phyloP scores from a whole-genome alignment of 2,797 vertebrate genomes.

The Intellagama lesueurii region DNA sequence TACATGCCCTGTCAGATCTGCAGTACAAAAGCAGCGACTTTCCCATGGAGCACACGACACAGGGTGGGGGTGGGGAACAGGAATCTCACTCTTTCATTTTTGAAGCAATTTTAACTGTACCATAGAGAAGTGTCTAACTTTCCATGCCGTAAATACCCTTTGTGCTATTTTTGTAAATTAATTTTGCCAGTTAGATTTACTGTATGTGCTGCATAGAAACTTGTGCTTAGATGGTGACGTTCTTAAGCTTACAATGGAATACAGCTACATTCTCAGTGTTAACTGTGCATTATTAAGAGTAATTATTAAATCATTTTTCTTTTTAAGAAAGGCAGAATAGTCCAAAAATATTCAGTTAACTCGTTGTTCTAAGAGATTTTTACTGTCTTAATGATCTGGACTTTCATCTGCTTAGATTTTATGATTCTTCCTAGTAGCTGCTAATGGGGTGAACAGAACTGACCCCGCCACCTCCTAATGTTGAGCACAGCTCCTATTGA shows the following conservation, averaged over 20 bases:
- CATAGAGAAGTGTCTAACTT: conserved; percentile 78
- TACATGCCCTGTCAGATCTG: conserved; percentile 79
- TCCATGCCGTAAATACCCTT: conserved; percentile 80
- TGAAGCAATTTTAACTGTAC: conserved; percentile 80
- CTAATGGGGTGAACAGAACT: conserved; percentile 62
- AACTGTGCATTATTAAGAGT: conserved; percentile 82
- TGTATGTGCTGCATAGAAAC: conserved; percentile 83
- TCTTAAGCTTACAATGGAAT: conserved; percentile 83
- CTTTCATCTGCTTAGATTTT: conserved; percentile 67
- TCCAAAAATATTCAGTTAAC: conserved; percentile 65
- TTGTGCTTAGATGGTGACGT: conserved; percentile 84
- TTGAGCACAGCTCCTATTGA: conserved; percentile 48
- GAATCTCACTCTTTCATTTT: conserved; percentile 71
- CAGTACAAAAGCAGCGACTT: conserved; percentile 77
- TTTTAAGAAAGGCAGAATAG: conserved; percentile 71
- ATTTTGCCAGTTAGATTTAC: conserved; percentile 81
- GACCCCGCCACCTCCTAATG: conserved; percentile 20
- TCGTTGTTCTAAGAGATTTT: conserved; percentile 66
- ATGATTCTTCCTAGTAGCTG: conserved; percentile 71
- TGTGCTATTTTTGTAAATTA: conserved; percentile 84
- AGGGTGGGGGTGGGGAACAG: conserved; percentile 57
- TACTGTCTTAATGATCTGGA: conserved; percentile 74
- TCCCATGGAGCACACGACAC: conserved; percentile 70
- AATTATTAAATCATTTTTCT: conserved; percentile 74
- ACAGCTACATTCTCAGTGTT: conserved; percentile 85